A percentile compares a stretch with the other conserved stretches of the same genome.
These are phyloP conservation scores for Globodera ellingtonae DNA, from an alignment of 1,140 invertebrate genomes.

Conservation along the genomic window DNA sequence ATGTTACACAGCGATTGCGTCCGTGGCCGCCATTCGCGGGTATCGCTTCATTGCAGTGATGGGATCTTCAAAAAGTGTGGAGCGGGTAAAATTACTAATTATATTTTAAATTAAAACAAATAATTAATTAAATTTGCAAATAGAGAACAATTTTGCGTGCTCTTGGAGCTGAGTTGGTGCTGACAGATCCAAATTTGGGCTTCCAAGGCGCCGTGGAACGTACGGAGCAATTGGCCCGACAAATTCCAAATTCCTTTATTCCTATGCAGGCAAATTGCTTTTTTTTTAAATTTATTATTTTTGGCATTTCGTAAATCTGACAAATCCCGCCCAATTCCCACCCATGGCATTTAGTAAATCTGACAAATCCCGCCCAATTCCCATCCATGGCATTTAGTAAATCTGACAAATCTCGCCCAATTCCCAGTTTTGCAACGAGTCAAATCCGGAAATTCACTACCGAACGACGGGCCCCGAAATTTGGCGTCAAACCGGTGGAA, in stretches of 20 bases:
- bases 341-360: too few relatives aligned
- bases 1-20: conserved; percentile 38
- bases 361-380: conserved; percentile 6
- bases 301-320: not conserved
- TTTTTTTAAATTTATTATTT: not conserved
- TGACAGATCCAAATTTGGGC: conserved; percentile 56
- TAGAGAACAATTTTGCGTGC: conserved; percentile 61
- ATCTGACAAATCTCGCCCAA: not conserved
- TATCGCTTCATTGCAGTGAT: conserved; percentile 66
- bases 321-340: conserved; percentile 30
- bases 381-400: conserved; percentile 21
- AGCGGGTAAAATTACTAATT: conserved; percentile 30
- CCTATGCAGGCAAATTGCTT: conserved; percentile 51
- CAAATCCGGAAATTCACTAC: conserved; percentile 62
- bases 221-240: conserved; percentile 51
- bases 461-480: conserved; percentile 63
- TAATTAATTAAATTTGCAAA: conserved; percentile 10
- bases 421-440: conserved; percentile 60
- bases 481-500: conserved; percentile 60
- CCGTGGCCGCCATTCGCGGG: conserved; percentile 48
- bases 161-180: conserved; percentile 58
- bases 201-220: conserved; percentile 60
- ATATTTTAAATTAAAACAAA: not conserved
- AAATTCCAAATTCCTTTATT: conserved; percentile 58
- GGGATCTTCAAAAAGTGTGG: conserved; percentile 66